Percentiles rank a stretch among this genome's conserved stretches.
Evolutionary conservation across 2,888 invertebrate species (phyloP).

Genomic region (Drosophila nigricruria): DNA sequence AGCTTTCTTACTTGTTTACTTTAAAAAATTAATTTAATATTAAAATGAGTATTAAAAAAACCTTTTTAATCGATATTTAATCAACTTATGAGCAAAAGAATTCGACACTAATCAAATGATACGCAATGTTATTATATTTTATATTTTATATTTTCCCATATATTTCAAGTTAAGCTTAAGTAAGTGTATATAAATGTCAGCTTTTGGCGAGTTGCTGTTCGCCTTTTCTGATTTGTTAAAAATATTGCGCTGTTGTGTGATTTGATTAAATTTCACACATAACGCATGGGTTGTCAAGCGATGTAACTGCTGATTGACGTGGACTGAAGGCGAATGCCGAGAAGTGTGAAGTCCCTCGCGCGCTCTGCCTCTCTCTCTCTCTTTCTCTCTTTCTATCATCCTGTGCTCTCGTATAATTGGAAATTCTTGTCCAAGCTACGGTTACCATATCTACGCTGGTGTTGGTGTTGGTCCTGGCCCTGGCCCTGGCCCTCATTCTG

Average conservation of each 20-base stretch:
- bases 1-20: too few relatives aligned
- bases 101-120: too few relatives aligned
- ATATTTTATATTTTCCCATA: background rate
- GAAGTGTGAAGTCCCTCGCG: slow-evolving; percentile 29
- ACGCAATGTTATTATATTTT: background rate
- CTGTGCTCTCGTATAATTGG: slow-evolving; percentile 45
- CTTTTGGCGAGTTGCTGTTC: background rate
- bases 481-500: background rate
- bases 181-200: slow-evolving; percentile 7
- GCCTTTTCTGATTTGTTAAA: slow-evolving; percentile 10
- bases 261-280: slow-evolving; percentile 50
- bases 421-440: slow-evolving; percentile 54
- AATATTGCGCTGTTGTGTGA: slow-evolving; percentile 30
- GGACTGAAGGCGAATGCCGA: slow-evolving; percentile 15
- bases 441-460: slow-evolving; percentile 22
- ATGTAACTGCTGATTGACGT: slow-evolving; percentile 39
- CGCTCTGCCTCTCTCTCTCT: background rate
- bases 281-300: slow-evolving; percentile 46
- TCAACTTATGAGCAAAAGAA: too few relatives aligned
- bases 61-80: too few relatives aligned
- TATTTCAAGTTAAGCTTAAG: background rate
- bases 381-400: background rate
- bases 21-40: too few relatives aligned
- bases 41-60: too few relatives aligned
- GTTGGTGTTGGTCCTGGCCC: background rate